phyloP scores from a whole-genome alignment of 2,888 invertebrate species.

The Apantesis nais region DNA sequence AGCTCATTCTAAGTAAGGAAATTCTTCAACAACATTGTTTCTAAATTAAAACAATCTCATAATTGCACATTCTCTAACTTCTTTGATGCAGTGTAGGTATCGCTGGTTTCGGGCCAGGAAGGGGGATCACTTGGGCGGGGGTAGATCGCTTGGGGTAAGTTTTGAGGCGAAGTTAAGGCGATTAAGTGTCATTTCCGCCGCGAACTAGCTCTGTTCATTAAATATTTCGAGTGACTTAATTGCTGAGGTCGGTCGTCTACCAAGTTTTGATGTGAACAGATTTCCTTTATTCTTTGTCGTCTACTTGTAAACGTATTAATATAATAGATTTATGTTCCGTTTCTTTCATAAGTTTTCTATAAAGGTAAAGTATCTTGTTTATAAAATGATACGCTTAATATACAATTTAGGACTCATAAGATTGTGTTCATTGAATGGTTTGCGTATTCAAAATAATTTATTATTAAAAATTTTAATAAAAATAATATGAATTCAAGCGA shows the following conservation, averaged over 20 bases:
- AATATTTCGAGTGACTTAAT: constrained; percentile 83
- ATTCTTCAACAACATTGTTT: constrained; percentile 84
- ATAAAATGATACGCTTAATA: neutral
- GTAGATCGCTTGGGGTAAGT: constrained; percentile 68
- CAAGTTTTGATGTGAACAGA: constrained; percentile 70
- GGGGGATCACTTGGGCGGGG: constrained; percentile 41
- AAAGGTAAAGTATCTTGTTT: neutral
- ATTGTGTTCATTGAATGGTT: neutral
- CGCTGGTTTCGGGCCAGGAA: constrained; percentile 42
- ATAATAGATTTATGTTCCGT: constrained; percentile 18
- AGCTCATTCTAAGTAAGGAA: constrained; percentile 77
- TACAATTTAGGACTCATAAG: too few species aligned
- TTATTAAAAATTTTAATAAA: neutral
- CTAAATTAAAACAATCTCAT: constrained; percentile 86
- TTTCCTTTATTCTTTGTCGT: constrained; percentile 55
- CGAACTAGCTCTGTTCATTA: constrained; percentile 84
- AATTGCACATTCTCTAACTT: constrained; percentile 84
- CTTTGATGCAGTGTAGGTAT: constrained; percentile 81
- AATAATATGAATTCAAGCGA: neutral
- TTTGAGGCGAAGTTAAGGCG: constrained; percentile 82
- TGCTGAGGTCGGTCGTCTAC: constrained; percentile 73
- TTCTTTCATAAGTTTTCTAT: neutral
- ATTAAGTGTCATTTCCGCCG: constrained; percentile 84
- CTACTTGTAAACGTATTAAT: constrained; percentile 33
- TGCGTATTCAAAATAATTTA: neutral